Base-by-base conservation (phyloP, 2,888 invertebrate species). In the Cremastinae sp. region DNA sequence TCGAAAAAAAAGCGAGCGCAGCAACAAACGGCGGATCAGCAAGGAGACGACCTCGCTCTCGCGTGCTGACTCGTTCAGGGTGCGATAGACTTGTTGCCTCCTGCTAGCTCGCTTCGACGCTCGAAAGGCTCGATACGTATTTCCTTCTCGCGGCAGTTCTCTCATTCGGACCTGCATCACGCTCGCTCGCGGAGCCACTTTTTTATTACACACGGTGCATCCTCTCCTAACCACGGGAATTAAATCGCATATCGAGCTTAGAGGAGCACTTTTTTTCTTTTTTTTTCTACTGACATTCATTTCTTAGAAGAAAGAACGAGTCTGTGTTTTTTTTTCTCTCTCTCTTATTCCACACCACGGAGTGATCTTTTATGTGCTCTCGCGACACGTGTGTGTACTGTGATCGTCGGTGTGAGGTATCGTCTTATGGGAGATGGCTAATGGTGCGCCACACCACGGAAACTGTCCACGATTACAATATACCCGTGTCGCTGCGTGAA, bases 201-300 rank as follows among this genome's bases (percentile, higher is more conserved):
- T 68, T 51, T 39, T 43, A 49, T 58, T 49, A 51, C 51, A 45
- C 55, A 2, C 28, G 51, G 45, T 69, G 76, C 73, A 76, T 76
- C 76, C 68, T 76, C 68, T 76, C 49, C 45, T 53, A 64, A 61
- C 47, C 59, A 64, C 64, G 49, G 37, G 68, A 64, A 69, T 53
- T 53, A 72, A 69, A 68, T 76, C 64, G 49, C 35, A 12, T 62
- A 62, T 64, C 47, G 43, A 22, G 14, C 22, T 10, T 9, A 16
- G 2, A 16, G 16, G 5, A 20, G 12, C 28, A 22, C 20, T 2
- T n/a, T 53, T 12, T 5, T 22, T 53, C 12, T 28, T 3, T 28
- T 22, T 47, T 14, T 45, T 28, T 28, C 22, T 78, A 82, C 82
- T 84, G 84, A 84, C 84, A 85, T 83, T 83, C 79, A 78, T 81